phyloP scores from a whole-genome alignment of 2,888 invertebrate genomes.

The Schizotus pectinicornis region DNA sequence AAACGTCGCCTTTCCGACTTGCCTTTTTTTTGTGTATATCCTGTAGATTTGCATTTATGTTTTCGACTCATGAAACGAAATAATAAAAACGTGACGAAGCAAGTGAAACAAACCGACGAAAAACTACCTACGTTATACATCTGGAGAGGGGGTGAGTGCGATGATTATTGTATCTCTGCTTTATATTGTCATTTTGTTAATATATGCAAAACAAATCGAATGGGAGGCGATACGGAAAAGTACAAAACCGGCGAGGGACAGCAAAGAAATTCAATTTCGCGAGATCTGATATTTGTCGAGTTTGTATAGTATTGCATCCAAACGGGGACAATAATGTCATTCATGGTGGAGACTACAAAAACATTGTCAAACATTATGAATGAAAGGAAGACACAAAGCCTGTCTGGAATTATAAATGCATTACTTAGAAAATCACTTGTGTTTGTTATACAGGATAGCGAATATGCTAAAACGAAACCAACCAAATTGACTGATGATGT shows the following conservation, averaged over 20 bases:
- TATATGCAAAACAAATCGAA: no score
- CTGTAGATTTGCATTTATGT: constrained; percentile 33
- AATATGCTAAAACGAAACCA: no score
- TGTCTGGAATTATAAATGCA: constrained; percentile 53
- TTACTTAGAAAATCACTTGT: constrained; percentile 45
- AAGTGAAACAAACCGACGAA: not conserved
- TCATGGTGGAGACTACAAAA: constrained; percentile 46
- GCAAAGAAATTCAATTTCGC: not conserved
- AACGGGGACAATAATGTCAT: constrained; percentile 47
- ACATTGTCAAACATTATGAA: constrained; percentile 52
- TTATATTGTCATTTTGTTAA: no score
- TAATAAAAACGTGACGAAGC: constrained; percentile 2
- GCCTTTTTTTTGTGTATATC: constrained; percentile 29
- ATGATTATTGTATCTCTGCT: no score
- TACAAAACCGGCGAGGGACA: no score
- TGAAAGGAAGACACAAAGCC: constrained; percentile 54
- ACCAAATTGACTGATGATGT: no score
- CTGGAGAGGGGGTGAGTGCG: not conserved
- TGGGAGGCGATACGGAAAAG: no score
- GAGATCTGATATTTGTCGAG: not conserved
- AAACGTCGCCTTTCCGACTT: constrained; percentile 24
- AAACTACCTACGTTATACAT: not conserved
- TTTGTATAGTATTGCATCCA: constrained; percentile 15
- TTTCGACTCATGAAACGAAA: constrained; percentile 32
- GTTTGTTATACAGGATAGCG: constrained; percentile 34